Percentiles rank a stretch among this genome's conserved stretches.
Conservation (phyloP, 2,113 vertebrate genomes). For the Deroptyus accipitrinus region DNA sequence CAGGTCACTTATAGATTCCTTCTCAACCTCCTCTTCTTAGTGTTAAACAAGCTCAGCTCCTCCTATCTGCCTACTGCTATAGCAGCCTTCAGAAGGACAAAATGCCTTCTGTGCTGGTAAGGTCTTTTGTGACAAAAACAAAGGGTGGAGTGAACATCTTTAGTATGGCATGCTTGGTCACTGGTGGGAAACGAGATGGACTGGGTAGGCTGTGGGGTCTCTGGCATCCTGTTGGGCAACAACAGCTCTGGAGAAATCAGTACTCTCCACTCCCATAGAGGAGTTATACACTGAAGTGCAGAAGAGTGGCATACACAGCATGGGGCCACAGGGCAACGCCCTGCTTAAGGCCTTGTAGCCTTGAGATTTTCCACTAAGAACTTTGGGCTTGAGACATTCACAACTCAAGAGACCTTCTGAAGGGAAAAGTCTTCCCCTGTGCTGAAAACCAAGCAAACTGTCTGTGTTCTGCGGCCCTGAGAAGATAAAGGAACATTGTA, state of each 20-base stretch:
- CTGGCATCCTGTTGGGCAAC: not conserved
- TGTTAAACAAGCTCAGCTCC: not conserved
- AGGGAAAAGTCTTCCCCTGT: not conserved
- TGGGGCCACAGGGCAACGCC: not conserved
- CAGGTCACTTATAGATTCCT: not conserved
- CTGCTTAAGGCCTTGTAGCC: not conserved
- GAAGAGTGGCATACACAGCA: not conserved
- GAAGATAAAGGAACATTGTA: not conserved
- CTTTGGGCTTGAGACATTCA: not conserved
- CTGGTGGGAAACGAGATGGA: not conserved
- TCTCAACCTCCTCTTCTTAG: not conserved
- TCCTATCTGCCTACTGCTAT: not conserved
- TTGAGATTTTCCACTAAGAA: not conserved
- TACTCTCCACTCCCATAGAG: not conserved
- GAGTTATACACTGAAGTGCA: not conserved
- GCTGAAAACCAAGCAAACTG: not conserved
- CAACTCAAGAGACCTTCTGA: not conserved
- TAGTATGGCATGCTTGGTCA: not conserved
- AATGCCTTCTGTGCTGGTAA: not conserved
- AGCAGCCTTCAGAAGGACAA: not conserved
- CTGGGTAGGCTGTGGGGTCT: not conserved
- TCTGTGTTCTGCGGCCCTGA: not conserved
- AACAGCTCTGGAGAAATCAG: not conserved
- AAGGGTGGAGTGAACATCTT: not conserved
- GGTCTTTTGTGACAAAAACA: not conserved